phyloP scores from a whole-genome alignment of 1,140 invertebrate species.

The Pogonomyrmex californicus region DNA sequence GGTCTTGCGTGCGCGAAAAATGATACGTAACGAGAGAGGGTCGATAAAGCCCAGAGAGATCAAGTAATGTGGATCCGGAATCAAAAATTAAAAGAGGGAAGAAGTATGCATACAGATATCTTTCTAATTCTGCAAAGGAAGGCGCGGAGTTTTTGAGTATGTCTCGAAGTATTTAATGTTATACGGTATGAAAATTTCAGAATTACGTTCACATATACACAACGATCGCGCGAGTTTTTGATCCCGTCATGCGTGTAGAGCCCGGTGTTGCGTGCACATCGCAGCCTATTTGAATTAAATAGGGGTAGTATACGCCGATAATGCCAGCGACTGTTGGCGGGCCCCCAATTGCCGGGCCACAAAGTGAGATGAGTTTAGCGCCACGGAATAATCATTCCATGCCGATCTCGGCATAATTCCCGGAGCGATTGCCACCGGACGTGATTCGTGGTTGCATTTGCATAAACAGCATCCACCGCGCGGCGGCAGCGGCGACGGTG shows the following conservation, averaged over 20 bases:
- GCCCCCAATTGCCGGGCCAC: conserved; percentile 65
- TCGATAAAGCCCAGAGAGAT: not conserved
- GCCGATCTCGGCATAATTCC: conserved; percentile 74
- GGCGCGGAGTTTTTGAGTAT: too few species aligned
- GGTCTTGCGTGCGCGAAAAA: not conserved
- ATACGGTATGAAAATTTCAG: conserved; percentile 16
- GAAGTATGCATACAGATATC: not conserved
- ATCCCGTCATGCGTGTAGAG: conserved; percentile 1
- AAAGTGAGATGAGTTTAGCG: conserved; percentile 72
- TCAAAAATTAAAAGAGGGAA: not conserved
- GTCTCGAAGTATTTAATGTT: not conserved
- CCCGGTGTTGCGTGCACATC: conserved; percentile 46
- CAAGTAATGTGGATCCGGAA: not conserved
- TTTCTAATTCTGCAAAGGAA: not conserved
- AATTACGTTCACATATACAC: not conserved
- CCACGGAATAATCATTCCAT: conserved; percentile 74
- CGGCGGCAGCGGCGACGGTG: conserved; percentile 10
- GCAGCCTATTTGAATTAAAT: conserved; percentile 62
- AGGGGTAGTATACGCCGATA: conserved; percentile 44
- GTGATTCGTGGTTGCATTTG: conserved; percentile 74
- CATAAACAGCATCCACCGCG: conserved; percentile 74
- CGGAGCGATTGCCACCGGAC: conserved; percentile 73
- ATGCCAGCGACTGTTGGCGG: conserved; percentile 40
- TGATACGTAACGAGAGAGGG: not conserved
- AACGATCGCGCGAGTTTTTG: conserved; percentile 7